Percentiles rank a stretch among this genome's conserved stretches.
These are phyloP conservation scores for Drosophila mulleri DNA, from an alignment of 2,888 invertebrate genomes.

Conservation along the genomic window DNA sequence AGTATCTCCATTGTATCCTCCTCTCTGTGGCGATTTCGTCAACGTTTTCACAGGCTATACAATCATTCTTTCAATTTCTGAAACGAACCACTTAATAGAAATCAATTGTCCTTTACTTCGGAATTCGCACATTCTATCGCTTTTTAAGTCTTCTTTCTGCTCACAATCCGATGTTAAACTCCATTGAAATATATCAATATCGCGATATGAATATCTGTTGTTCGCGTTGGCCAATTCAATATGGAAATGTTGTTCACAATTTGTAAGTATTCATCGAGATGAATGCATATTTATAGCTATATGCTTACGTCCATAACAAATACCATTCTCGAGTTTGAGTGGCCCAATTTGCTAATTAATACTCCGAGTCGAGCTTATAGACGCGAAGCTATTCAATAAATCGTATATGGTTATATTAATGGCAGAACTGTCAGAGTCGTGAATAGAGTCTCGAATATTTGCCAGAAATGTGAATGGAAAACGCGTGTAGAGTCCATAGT, in stretches of 20 bases:
- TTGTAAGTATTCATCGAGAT: background rate
- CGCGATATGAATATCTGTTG: conserved; percentile 3
- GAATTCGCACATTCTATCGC: background rate
- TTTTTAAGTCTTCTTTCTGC: background rate
- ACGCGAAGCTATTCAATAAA: background rate
- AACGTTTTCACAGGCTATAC: background rate
- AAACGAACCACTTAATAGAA: background rate
- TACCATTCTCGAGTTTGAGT: background rate
- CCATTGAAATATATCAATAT: conserved; percentile 2
- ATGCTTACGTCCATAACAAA: background rate
- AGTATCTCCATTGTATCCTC: background rate
- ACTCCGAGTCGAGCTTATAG: background rate
- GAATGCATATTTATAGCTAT: background rate
- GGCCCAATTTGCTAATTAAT: conserved; percentile 4
- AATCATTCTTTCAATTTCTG: background rate
- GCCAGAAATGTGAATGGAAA: conserved; percentile 20
- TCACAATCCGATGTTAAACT: background rate
- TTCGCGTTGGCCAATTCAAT: background rate
- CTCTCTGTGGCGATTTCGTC: background rate
- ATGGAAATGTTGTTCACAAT: conserved; percentile 3
- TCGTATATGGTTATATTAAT: conserved; percentile 5
- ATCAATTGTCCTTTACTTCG: background rate
- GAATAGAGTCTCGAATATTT: conserved; percentile 9
- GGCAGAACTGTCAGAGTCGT: background rate
- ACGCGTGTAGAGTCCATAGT: conserved; percentile 19